Percentiles rank a stretch among this genome's conserved stretches.
Evolutionary conservation across 2,113 vertebrate genomes (phyloP).

Genomic region (Nymphicus hollandicus): DNA sequence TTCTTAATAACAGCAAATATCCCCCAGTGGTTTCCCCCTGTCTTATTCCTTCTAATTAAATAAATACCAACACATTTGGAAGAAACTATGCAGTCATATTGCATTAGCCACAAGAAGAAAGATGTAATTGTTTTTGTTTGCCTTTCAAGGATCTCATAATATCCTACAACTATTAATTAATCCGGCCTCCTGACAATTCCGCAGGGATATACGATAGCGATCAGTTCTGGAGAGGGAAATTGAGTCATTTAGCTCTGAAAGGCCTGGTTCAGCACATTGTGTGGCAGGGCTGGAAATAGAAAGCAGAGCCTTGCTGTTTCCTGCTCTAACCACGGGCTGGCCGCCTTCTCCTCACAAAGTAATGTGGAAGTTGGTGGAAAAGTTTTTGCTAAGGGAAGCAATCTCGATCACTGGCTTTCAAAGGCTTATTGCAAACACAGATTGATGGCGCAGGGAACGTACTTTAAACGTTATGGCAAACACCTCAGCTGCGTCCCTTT

Average conservation of each 20-base stretch:
- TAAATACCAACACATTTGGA: constrained; percentile 35
- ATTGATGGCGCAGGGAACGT: not conserved
- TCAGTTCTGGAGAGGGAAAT: not conserved
- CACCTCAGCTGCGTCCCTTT: constrained; percentile 29
- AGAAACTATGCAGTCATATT: not conserved
- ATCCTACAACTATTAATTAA: constrained; percentile 1
- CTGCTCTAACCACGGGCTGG: not conserved
- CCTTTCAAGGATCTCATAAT: not conserved
- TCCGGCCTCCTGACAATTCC: not conserved
- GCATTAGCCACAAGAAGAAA: not conserved
- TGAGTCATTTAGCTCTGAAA: not conserved
- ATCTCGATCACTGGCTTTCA: not conserved
- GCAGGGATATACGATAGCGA: not conserved
- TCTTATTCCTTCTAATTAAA: constrained; percentile 25
- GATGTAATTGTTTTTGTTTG: not conserved
- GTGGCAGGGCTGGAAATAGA: not conserved
- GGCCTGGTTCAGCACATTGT: not conserved
- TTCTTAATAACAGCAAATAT: not conserved
- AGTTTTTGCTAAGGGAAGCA: not conserved
- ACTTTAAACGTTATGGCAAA: not conserved
- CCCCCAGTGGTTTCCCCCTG: not conserved
- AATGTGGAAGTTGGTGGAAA: not conserved
- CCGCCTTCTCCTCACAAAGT: not conserved
- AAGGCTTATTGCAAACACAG: not conserved
- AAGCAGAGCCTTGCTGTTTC: not conserved